Evolutionary conservation across 2,888 invertebrate genomes (phyloP), one percentile per base, ranked within the genome.

Genomic region (Acronicta aceris): DNA sequence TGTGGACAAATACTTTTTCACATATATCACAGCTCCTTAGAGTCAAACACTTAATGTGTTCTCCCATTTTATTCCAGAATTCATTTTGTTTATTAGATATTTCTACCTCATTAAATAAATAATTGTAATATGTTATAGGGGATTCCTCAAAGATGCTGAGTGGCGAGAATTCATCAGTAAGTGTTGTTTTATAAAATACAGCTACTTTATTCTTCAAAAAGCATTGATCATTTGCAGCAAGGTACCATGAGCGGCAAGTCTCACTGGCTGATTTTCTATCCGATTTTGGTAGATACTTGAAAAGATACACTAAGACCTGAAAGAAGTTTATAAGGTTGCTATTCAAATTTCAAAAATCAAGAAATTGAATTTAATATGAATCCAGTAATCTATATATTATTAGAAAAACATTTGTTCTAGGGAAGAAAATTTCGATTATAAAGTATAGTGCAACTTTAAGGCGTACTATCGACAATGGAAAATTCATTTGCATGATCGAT

Each of bases 241-340:
- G 94, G 69, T 96, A 96, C 97, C 97, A 97, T 0, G 95, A 89
- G 16, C 88, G 94, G 82, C 96, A 96, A 25, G 96, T 96, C 72
- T 96, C 92, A 71, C 96, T 95, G 40, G 96, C 96, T 47, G 95
- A 92, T 84, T 96, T 95, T 73, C 96, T 91, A 82, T 97, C 97
- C 2, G 96, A 94, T 74, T 96, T 95, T 40, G 96, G 94, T 71
- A 96, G 86, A 85, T 95, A 96, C 71, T 96, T 95, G 82, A 96
- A 96, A 68, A 96, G 94, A 73, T 96, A 95, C 59, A 96, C 94
- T 71, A 96, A 90, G 55, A 96, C 95, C 96, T 96, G 92, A 45
- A 92, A 56, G 13, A 36, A 46, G 10, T 42, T n/a, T 1, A n/a
- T 1, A 38, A n/a, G n/a, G 7, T 5, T 12, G 12, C 33, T 2